These are phyloP conservation scores for Agrotis ipsilon DNA, from an alignment of 2,888 invertebrate species.

Conservation along the genomic window DNA sequence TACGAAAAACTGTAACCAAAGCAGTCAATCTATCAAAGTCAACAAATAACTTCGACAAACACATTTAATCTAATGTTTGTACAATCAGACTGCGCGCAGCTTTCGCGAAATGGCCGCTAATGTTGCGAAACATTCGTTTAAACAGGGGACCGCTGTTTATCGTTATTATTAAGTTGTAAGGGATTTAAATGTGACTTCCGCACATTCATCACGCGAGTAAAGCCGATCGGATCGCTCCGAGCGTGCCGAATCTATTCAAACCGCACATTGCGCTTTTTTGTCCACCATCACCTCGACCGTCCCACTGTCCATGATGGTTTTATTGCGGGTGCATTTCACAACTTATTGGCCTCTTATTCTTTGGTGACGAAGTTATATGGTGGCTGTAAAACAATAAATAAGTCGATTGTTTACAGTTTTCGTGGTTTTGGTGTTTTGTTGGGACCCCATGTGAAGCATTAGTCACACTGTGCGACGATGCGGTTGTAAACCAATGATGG, in stretches of 20 bases:
- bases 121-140: slow-evolving; percentile 87
- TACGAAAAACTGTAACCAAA: slow-evolving; percentile 24
- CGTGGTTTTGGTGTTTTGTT: slow-evolving; percentile 75
- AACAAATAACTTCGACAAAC: slow-evolving; percentile 84
- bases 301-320: slow-evolving; percentile 86
- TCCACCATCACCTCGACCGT: slow-evolving; percentile 49
- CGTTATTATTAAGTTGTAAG: slow-evolving; percentile 88
- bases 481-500: slow-evolving; percentile 81
- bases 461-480: slow-evolving; percentile 73
- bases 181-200: slow-evolving; percentile 85
- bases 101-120: slow-evolving; percentile 84
- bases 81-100: slow-evolving; percentile 81
- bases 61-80: slow-evolving; percentile 81
- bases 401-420: slow-evolving; percentile 85
- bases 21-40: slow-evolving; percentile 80
- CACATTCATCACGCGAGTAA: slow-evolving; percentile 83
- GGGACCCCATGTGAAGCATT: slow-evolving; percentile 84
- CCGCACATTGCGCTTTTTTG: slow-evolving; percentile 75
- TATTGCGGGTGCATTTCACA: slow-evolving; percentile 86
- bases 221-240: slow-evolving; percentile 74
- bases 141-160: slow-evolving; percentile 87
- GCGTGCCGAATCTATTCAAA: slow-evolving; percentile 85
- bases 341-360: slow-evolving; percentile 83
- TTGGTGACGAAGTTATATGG: slow-evolving; percentile 84
- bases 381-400: slow-evolving; percentile 90